These are phyloP conservation scores for Rotaria macrura DNA, from an alignment of 2,888 invertebrate species.

Conservation along the genomic window DNA sequence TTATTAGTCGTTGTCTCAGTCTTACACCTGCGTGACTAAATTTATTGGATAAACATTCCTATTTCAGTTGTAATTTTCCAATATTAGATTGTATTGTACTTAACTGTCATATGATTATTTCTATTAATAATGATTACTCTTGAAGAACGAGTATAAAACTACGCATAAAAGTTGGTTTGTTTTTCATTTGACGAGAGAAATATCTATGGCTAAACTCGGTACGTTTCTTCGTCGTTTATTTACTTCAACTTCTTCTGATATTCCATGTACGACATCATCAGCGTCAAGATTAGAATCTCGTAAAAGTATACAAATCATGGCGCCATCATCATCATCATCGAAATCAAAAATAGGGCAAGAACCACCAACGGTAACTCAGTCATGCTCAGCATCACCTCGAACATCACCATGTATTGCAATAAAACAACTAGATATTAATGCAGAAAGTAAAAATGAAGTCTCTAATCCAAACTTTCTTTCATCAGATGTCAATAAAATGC, in stretches of 20 bases:
- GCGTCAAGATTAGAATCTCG: background rate
- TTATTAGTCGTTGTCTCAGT: background rate
- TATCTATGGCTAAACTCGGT: background rate
- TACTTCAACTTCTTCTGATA: background rate
- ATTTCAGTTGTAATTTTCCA: background rate
- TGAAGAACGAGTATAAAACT: background rate
- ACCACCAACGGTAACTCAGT: background rate
- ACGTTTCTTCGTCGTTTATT: slow-evolving; percentile 12
- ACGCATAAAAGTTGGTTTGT: background rate
- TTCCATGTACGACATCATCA: too few relatives aligned
- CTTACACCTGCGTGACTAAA: background rate
- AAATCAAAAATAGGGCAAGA: background rate
- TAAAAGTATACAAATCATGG: background rate
- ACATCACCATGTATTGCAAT: background rate
- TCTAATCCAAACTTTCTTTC: background rate
- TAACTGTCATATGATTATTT: background rate
- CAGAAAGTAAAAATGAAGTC: background rate
- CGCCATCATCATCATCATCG: background rate
- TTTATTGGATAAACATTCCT: background rate
- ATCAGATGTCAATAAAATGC: background rate
- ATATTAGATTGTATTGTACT: background rate
- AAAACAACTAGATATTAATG: background rate
- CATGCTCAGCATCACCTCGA: background rate
- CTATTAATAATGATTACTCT: background rate
- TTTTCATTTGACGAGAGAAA: background rate